Evolutionary conservation across 2,113 vertebrate species (phyloP), one percentile per base, ranked within the genome.

Genomic region (Hyperoodon ampullatus): DNA sequence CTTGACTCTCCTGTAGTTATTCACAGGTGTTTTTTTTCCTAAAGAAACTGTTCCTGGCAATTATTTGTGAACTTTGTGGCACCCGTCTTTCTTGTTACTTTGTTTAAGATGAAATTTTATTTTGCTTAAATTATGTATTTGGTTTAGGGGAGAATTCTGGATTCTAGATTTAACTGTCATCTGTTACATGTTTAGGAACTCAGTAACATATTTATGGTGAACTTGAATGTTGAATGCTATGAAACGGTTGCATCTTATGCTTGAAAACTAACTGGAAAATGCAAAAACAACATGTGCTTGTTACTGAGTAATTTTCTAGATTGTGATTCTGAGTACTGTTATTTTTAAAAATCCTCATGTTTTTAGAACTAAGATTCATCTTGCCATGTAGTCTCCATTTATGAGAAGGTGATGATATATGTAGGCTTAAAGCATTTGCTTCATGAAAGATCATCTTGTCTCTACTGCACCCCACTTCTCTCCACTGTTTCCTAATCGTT

Each of bases 121-220:
- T 84, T 94, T 70, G 13, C 13, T 55, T 84, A 70, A 71, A 77
- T 70, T 84, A 30, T 93, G 5, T 90, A 60, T 96, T 93, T 95
- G 14, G 6, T 94, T 83, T 83, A 55, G 58, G 66, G 44, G 24
- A 84, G 30, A 81, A 88, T 77, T 78, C 3, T 89, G 85, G 24
- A 33, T 53, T 26, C 23, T 96, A 39, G 10, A 39, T 87, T 82
- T 63, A 61, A 9, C 30, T 97, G 8, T 86, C 81, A 60, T 65
- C 33, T 72, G 0, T 42, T 77, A 33, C 13, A 42, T 39, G 35
- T 66, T 71, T 26, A 83, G 55, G 26, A 88, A 23, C 66, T 92
- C 23, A 8, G 2, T 44, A 50, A 74, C 15, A 47, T 88, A 5
- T 94, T 71, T 92, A 71, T n/a, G 9, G 55, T 55, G 1, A 60